Base-by-base conservation (phyloP, 2,113 vertebrate genomes). In the Lepus americanus region DNA sequence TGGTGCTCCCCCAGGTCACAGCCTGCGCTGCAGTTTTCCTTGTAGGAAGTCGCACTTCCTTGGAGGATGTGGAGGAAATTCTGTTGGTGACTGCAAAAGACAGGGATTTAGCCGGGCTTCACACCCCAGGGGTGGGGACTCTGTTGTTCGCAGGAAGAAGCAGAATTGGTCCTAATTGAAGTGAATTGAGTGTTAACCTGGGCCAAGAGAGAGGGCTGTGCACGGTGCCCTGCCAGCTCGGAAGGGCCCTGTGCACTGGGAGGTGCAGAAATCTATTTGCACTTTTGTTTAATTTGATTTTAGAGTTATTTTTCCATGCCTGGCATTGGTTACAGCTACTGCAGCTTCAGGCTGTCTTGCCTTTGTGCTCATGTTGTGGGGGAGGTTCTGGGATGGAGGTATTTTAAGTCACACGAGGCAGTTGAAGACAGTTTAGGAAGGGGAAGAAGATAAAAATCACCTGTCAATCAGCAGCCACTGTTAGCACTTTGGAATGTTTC, bases 21-120 rank as follows among this genome's bases (percentile, higher is more conserved):
- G 3, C 76, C 64, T 53, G 25, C 4, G 1, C 27, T 2, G 19
- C 10, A 29, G 49, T 36, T 94, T 96, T 97, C 95, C 91, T 94
- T 94, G 95, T 25, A 89, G 94, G 93, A 97, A 97, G 86, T 74
- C n/a, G 72, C 0, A 10, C 84, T 96, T 96, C 96, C 94, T 91
- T 80, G 85, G 96, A 94, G 78, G 93, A 95, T 91, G 87, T 33
- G 51, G 70, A 95, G 91, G 96, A 94, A 91, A 80, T 33, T 88
- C 87, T 95, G 78, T 49, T 90, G 31, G 31, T 23, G 19, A 64
- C 53, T 85, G 66, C 36, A 31, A 44, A n/a, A 73, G 69, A 84
- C 63, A 55, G 0, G 63, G 78, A 49, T 9, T 29, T 78, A 89
- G 64, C 36, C 3, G 13, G 83, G 53, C 51, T 94, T 63, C 82